Conservation (phyloP, 2,797 vertebrate species). For the Enteromius afrohamiltoni region DNA sequence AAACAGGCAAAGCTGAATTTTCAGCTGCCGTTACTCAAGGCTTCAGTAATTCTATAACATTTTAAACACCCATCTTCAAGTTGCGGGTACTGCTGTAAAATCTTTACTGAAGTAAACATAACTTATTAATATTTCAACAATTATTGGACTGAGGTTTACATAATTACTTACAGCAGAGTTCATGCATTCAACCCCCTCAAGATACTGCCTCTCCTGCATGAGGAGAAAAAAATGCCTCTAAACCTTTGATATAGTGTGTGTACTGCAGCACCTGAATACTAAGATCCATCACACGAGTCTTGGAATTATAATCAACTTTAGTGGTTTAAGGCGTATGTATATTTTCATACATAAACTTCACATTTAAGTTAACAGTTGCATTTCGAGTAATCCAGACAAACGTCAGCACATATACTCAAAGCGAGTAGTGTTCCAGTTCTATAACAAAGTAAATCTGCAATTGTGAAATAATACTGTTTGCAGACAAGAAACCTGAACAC, state of each 20-base stretch:
- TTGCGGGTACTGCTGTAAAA: no score
- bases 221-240: no score
- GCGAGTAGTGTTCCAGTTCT: conserved; percentile 51
- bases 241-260: background rate
- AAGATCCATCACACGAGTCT: background rate
- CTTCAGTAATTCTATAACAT: background rate
- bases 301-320: conserved; percentile 42
- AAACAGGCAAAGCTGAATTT: background rate
- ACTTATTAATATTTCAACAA: background rate
- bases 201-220: no score
- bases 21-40: background rate
- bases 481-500: conserved; percentile 17
- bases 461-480: conserved; percentile 49
- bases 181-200: background rate
- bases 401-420: conserved; percentile 63
- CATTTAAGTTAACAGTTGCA: conserved; percentile 54
- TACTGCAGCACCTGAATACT: background rate
- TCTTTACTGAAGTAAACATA: no score
- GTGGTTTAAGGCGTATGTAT: conserved; percentile 56
- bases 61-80: no score
- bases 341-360: conserved; percentile 46
- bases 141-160: background rate
- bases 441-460: conserved; percentile 46
- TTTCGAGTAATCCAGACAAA: conserved; percentile 53
- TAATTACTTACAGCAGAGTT: background rate